Evolutionary conservation across 2,113 vertebrate genomes (phyloP), one percentile per base, ranked within the genome.

Genomic region (Nipponia nippon): DNA sequence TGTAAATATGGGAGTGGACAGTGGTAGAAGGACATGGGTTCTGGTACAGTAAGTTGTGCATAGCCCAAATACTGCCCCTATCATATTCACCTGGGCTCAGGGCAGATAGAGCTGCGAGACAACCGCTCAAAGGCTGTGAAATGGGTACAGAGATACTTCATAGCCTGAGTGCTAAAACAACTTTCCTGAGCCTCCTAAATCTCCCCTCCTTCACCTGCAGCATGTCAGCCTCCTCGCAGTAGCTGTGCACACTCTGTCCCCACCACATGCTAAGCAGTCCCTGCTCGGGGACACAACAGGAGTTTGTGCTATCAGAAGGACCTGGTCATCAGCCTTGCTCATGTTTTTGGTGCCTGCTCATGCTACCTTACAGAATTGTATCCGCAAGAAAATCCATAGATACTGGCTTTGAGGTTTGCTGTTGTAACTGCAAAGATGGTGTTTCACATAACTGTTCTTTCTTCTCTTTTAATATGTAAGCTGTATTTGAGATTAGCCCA

Each of bases 251-350:
- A 1, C 29, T 14, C 38, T 23, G 46, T 32, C 7, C 38, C 32
- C 30, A 11, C 26, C 46, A 55, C 30, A 20, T 36, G 18, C 58
- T 16, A 14, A 18, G n/a, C 1, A 1, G 25, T 49, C 32, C 20
- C 44, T 46, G 25, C 30, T 23, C 0, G 0, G 32, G 20, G 34
- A 12, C 52, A 11, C 65, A 21, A 1, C 2, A 2, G 29, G 36
- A 18, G 36, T 16, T 29, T 26, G 55, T 4, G 21, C 20, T 40
- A 8, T 18, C 69, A n/a, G 27, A 23, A 49, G 2, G 32, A 50
- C 40, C 25, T 53, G 34, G 7, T 26, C 67, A 3, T 58, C 30
- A 32, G n/a, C 44, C 58, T 71, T 42, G n/a, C 52, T 67, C 3
- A 1, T 53, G 66, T 18, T n/a, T 84, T 29, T 67, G 40, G 49